Evolutionary conservation across 2,113 vertebrate genomes (phyloP).

Genomic region (Telmatochromis bifrenatus): DNA sequence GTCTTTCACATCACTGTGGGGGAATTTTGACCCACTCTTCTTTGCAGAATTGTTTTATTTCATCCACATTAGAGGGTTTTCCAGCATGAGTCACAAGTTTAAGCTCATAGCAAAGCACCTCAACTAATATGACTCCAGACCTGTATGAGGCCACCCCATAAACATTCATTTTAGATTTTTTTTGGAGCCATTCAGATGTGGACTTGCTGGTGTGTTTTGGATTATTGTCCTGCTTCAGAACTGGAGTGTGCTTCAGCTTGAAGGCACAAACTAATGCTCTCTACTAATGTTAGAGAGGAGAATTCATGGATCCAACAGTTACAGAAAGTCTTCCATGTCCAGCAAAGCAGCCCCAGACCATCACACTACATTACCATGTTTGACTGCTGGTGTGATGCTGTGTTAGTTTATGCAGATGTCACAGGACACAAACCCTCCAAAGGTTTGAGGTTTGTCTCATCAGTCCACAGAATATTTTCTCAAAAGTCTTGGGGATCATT

Average conservation of each 20-base stretch:
- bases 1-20: neutral
- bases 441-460: neutral
- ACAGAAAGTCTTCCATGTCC: rapidly evolving
- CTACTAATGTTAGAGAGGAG: neutral
- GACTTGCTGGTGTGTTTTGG: neutral
- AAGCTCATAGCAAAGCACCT: neutral
- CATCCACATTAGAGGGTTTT: neutral
- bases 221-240: neutral
- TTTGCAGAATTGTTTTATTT: neutral
- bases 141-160: neutral
- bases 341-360: neutral
- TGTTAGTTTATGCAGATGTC: neutral
- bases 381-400: neutral
- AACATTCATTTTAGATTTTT: neutral
- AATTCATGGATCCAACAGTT: neutral
- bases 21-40: neutral
- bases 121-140: neutral
- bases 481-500: neutral
- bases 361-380: neutral
- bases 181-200: neutral
- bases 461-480: neutral
- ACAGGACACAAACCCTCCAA: neutral
- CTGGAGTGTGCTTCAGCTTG: neutral
- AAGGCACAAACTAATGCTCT: neutral
- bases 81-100: rapidly evolving